Evolutionary conservation across 2,113 vertebrate genomes (phyloP).

Genomic region (Cnemophilus loriae): DNA sequence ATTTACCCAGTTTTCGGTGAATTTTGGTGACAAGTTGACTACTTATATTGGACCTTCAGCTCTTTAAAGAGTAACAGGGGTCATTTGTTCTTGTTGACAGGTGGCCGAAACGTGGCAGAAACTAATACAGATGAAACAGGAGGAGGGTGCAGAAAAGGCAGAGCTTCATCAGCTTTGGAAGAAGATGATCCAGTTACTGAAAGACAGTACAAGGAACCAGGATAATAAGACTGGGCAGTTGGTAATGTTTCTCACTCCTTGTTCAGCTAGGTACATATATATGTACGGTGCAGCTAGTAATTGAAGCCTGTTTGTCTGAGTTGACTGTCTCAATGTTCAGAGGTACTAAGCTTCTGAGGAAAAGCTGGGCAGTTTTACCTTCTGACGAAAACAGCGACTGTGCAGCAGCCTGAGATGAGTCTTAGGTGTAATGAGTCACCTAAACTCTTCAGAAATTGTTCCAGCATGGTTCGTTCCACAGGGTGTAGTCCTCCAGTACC

Average conservation of each 20-base stretch:
- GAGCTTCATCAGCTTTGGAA: constrained; percentile 85
- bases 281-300: not conserved
- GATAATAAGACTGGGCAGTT: constrained; percentile 82
- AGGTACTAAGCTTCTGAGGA: not conserved
- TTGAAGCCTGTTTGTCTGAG: not conserved
- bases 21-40: not conserved
- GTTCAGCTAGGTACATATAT: not conserved
- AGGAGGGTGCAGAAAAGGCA: constrained; percentile 75
- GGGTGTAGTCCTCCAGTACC: not conserved
- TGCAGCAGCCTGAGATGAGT: too few species aligned
- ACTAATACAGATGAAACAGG: constrained; percentile 78
- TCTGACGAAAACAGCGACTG: not conserved
- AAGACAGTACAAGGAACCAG: constrained; percentile 68
- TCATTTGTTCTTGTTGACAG: constrained; percentile 59
- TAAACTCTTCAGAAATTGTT: not conserved
- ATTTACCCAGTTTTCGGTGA: not conserved
- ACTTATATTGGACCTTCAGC: fast-evolving
- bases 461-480: not conserved
- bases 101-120: constrained; percentile 81
- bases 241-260: constrained; percentile 67
- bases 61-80: not conserved
- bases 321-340: not conserved
- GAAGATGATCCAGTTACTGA: constrained; percentile 81
- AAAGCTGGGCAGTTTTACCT: not conserved
- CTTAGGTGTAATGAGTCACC: not conserved